Evolutionary conservation across 2,113 vertebrate genomes (phyloP).

Genomic region (Butorides virescens): DNA sequence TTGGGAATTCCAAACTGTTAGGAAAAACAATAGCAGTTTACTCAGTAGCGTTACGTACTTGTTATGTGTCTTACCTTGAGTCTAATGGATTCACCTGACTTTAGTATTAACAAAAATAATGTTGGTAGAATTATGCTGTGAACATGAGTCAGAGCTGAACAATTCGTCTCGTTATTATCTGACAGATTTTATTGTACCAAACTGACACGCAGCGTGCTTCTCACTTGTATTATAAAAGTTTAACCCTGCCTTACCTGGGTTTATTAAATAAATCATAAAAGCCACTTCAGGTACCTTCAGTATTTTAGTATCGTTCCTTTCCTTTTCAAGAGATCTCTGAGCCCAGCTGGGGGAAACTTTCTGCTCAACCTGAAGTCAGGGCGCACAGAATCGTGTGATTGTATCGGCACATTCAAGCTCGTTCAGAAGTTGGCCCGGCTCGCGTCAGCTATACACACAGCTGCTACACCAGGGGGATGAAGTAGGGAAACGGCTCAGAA

Average conservation of each 20-base stretch:
- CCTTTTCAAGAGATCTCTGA: not conserved
- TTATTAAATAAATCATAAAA: not conserved
- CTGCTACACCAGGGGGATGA: constrained; percentile 18
- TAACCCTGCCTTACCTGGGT: not conserved
- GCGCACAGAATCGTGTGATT: not conserved
- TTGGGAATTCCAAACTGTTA: not conserved
- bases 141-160: not conserved
- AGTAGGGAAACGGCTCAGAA: constrained; percentile 2
- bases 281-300: not conserved
- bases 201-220: rapidly evolving
- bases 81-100: not conserved
- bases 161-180: not conserved
- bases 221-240: not conserved
- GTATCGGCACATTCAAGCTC: not conserved
- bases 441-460: not conserved
- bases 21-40: constrained; percentile 5
- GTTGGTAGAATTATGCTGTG: not conserved
- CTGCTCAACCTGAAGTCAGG: not conserved
- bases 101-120: not conserved
- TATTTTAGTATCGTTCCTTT: not conserved
- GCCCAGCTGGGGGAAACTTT: not conserved
- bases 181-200: not conserved
- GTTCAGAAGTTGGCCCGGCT: not conserved
- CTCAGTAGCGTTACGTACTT: not conserved
- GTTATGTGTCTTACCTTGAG: not conserved